Base-by-base conservation (phyloP, 2,113 vertebrate genomes). In the Alaudala cheleensis region DNA sequence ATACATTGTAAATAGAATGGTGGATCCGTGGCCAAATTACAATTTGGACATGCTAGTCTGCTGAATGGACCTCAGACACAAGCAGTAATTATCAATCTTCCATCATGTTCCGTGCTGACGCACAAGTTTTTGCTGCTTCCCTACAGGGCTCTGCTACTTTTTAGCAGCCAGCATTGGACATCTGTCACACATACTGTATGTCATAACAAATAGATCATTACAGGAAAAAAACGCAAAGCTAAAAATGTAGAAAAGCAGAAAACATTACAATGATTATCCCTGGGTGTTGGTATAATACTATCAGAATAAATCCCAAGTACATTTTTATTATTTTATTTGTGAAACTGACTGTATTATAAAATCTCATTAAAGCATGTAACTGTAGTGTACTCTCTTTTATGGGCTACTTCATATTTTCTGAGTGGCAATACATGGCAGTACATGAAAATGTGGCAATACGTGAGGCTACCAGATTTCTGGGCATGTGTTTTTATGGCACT, bases 171-270 rank as follows among this genome's bases (percentile, higher is more conserved):
- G 94, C 96, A 94, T 92, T 95, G 95, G 97, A 97, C 97, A 97
- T 97, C 96, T 97, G 97, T 97, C 96, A 96, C 94, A 91, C 97
- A 96, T 94, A 95, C 92, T 97, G 96, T 94, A 94, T 97, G 97
- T 97, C 95, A 97, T 96, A 97, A 96, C 97, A 96, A 97, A 96
- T 96, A 92, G 79, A 95, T 95, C 96, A 97, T 97, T 96, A 96
- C 76, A 77, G 85, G 88, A 95, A 95, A 95, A 73, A 90, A 79
- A 86, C 11, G 37, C 79, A 84, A 79, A 95, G 81, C 90, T 95
- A 49, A 94, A 95, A 82, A 83, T 90, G 89, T 90, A 84, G 64
- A 91, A 95, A 91, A 85, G 86, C 79, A 89, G 87, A 91, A 95
- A 92, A 90, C 72, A 90, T 92, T 94, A 82, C 1, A 17, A 79